These are phyloP conservation scores for Ictalurus punctatus DNA, from an alignment of 2,113 vertebrate genomes.

Conservation along the genomic window DNA sequence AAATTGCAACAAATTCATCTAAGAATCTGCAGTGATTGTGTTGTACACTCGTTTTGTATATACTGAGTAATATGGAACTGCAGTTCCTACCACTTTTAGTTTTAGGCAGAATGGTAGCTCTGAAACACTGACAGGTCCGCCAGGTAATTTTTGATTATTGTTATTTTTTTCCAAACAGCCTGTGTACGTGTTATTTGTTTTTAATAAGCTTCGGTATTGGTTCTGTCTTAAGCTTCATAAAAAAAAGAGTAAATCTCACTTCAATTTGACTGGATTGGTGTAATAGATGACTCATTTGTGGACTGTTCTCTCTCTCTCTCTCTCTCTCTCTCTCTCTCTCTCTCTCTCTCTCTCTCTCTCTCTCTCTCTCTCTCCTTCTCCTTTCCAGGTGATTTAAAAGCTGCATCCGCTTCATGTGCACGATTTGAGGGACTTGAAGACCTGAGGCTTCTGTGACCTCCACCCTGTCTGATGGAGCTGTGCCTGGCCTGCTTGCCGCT, in stretches of 20 bases:
- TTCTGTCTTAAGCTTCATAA: background rate
- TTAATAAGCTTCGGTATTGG: background rate
- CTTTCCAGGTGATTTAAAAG: constrained; percentile 58
- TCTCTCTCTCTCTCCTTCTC: background rate
- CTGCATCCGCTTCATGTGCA: constrained; percentile 63
- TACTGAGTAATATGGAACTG: background rate
- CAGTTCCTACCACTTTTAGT: background rate
- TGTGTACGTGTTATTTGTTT: background rate
- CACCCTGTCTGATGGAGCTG: constrained; percentile 62
- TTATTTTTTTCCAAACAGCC: background rate
- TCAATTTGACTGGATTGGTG: background rate
- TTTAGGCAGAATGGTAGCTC: background rate
- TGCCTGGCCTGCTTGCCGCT: constrained; percentile 67
- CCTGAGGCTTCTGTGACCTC: constrained; percentile 63
- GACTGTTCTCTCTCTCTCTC: background rate
- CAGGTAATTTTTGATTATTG: background rate
- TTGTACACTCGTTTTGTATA: background rate
- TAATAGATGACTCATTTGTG: constrained; percentile 15
- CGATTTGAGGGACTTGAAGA: constrained; percentile 61
- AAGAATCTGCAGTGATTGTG: background rate
- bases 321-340: background rate
- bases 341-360: background rate
- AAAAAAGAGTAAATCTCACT: background rate
- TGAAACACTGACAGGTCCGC: background rate
- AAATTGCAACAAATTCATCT: background rate